These are phyloP conservation scores for Notolepis coatsorum DNA, from an alignment of 2,797 vertebrate species.

Conservation along the genomic window DNA sequence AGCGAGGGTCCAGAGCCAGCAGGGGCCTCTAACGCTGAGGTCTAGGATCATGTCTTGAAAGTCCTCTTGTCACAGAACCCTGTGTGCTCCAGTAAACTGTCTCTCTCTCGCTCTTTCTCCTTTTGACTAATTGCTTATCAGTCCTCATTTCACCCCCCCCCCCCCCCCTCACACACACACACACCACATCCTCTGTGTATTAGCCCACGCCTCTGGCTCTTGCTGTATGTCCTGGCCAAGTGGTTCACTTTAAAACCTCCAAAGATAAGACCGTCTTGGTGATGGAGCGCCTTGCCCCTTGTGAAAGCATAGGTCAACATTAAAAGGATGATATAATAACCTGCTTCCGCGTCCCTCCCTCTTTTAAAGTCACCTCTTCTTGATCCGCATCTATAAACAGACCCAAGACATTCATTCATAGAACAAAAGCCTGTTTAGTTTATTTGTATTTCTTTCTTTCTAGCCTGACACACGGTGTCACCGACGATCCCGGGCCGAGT, in stretches of 20 bases:
- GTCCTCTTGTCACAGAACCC: slow-evolving; percentile 62
- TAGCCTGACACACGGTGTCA: slow-evolving; percentile 50
- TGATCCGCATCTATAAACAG: slow-evolving; percentile 51
- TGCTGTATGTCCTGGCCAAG: slow-evolving; percentile 52
- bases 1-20: slow-evolving; percentile 51
- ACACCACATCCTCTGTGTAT: slow-evolving; percentile 57
- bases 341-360: slow-evolving; percentile 25
- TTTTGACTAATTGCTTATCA: slow-evolving; percentile 71
- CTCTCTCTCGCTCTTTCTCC: slow-evolving; percentile 43
- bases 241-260: slow-evolving; percentile 51
- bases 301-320: slow-evolving; percentile 29
- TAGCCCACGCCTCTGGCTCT: slow-evolving; percentile 33
- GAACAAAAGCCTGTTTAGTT: too few relatives aligned
- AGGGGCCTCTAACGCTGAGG: slow-evolving; percentile 54
- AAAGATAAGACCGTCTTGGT: slow-evolving; percentile 49
- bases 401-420: slow-evolving; percentile 52
- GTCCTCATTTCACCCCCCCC: slow-evolving; percentile 65
- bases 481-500: slow-evolving; percentile 46
- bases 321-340: slow-evolving; percentile 44
- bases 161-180: too few relatives aligned
- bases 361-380: slow-evolving; percentile 42
- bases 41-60: slow-evolving; percentile 70
- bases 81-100: slow-evolving; percentile 52
- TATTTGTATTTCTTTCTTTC: slow-evolving; percentile 60
- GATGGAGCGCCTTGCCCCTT: slow-evolving; percentile 39